Base-by-base conservation (phyloP, 2,888 invertebrate genomes). In the Strigamia maritima region DNA sequence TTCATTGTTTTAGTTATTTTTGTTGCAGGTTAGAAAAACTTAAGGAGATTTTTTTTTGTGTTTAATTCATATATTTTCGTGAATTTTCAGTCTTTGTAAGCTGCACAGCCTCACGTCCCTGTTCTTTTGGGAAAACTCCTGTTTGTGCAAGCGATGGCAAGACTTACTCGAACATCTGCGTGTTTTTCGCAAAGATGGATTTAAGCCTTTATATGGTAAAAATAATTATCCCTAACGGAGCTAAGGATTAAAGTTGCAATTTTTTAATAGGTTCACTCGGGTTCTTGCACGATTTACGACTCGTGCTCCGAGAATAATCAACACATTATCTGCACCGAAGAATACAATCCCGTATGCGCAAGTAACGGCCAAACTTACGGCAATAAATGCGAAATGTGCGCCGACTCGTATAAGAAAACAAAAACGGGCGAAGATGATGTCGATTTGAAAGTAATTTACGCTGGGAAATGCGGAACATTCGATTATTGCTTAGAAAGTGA, bases 341-440 rank as follows among this genome's bases (percentile, higher is more conserved):
- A 40, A n/a, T 35, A 40, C 35, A 1, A 10, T 12, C 76, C 76
- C 16, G 24, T 76, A 6, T 76, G 76, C 44, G 76, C 19, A 22
- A 76, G 38, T 31, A 35, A 35, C 35, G 76, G 76, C 22, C 2
- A 19, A 76, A 76, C 40, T 2, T 76, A 76, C 44, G 12, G 14
- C 76, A 76, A 76, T 38, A 40, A 40, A 24, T 76, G 76, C 40
- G 19, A n/a, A 6, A 19, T 76, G 28, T 76, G 76, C 38, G 24
- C 2, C 1, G 14, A 35, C 14, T 2, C 26, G 19, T 31, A 31
- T 31, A 31, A n/a, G n/a, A n/a, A 31, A 31, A 31, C 3, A 2
- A 8, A 7, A n/a, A 14, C 2, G 12, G n/a, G 31, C 2, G 19
- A 76, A 16, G 4, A 4, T 14, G 7, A 22, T 6, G 24, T 16